Conservation (phyloP, 2,888 invertebrate species). For the Arge pagana region DNA sequence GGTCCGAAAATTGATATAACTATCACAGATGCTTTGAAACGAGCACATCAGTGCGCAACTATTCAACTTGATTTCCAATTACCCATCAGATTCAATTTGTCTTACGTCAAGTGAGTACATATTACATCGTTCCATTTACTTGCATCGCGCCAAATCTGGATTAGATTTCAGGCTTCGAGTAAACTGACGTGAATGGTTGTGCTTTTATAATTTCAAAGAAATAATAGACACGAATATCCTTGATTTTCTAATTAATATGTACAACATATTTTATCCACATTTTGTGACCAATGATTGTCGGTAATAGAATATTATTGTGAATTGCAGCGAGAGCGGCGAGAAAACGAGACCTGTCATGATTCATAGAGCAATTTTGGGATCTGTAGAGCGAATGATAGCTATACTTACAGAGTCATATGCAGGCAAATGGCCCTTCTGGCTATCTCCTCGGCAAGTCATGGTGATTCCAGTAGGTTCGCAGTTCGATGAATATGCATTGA, state of each 20-base stretch:
- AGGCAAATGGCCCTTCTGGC: constrained; percentile 99
- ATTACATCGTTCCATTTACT: background rate
- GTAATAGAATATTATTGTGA: background rate
- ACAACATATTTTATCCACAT: background rate
- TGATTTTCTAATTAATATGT: background rate
- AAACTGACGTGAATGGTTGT: too few species aligned
- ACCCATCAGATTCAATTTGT: constrained; percentile 87
- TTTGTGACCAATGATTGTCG: background rate
- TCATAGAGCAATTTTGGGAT: constrained; percentile 95
- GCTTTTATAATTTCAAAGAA: too few species aligned
- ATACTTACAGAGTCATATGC: constrained; percentile 96
- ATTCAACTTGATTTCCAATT: constrained; percentile 98
- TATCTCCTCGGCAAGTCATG: constrained; percentile 92
- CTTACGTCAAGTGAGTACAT: constrained; percentile 69
- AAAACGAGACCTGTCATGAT: constrained; percentile 96
- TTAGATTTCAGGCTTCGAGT: too few species aligned
- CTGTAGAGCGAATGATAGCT: constrained; percentile 97
- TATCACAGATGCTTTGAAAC: constrained; percentile 87
- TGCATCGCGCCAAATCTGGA: background rate
- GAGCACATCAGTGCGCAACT: constrained; percentile 95
- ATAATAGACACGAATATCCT: background rate
- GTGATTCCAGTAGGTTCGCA: constrained; percentile 90
- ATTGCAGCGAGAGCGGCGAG: constrained; percentile 78
- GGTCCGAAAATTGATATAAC: constrained; percentile 99
- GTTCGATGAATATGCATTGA: constrained; percentile 85